phyloP scores from a whole-genome alignment of 2,888 invertebrate species.

The Parnassius mnemosyne region DNA sequence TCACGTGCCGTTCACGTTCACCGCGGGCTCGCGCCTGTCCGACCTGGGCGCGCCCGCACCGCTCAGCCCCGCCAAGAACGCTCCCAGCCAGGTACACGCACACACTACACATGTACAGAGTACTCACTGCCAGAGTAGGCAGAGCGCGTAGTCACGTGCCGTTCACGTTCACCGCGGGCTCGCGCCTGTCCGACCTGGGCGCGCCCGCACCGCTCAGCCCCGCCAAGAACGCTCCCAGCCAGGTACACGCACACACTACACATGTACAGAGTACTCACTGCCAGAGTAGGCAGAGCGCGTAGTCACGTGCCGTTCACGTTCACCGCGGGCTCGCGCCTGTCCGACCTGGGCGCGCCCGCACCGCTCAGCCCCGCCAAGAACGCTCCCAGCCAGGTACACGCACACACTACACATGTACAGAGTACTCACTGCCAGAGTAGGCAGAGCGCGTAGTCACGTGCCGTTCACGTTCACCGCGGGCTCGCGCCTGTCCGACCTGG shows the following conservation, averaged over 20 bases:
- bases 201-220: constrained; percentile 64
- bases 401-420: no score
- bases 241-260: constrained; percentile 28
- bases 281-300: neutral
- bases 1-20: no score
- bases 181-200: constrained; percentile 70
- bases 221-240: constrained; percentile 58
- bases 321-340: neutral
- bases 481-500: constrained; percentile 76
- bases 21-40: constrained; percentile 83
- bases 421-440: neutral
- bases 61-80: constrained; percentile 70
- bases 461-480: constrained; percentile 73
- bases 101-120: no score
- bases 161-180: constrained; percentile 78
- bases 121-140: neutral
- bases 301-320: neutral
- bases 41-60: constrained; percentile 67
- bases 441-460: no score
- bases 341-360: neutral
- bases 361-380: constrained; percentile 29
- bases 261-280: no score
- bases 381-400: neutral
- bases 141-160: no score
- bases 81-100: constrained; percentile 36